Evolutionary conservation across 1,140 invertebrate species (phyloP).

Genomic region (Polypedilum vanderplanki): DNA sequence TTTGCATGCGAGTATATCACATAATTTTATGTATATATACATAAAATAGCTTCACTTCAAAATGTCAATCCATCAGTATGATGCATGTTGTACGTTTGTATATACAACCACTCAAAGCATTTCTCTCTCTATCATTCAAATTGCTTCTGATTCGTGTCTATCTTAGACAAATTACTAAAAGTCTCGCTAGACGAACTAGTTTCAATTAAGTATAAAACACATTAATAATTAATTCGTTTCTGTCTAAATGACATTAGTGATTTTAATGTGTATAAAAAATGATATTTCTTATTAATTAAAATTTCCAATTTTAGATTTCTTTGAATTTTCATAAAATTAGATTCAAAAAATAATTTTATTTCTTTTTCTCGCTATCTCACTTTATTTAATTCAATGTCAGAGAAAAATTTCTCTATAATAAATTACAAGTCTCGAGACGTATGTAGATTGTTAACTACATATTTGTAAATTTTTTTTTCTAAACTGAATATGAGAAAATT

Average conservation of each 20-base stretch:
- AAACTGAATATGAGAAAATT: background rate
- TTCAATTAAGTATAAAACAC: background rate
- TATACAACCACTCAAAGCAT: too few species aligned
- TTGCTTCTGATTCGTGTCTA: conserved; percentile 10
- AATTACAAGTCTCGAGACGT: conserved; percentile 23
- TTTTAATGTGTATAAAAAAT: too few species aligned
- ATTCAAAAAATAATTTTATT: too few species aligned
- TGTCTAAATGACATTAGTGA: background rate
- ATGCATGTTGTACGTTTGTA: background rate
- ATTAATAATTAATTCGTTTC: background rate
- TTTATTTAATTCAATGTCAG: background rate
- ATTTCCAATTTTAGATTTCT: too few species aligned
- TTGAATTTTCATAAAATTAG: too few species aligned
- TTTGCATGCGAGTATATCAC: background rate
- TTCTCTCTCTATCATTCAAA: too few species aligned
- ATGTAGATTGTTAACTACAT: conserved; percentile 10
- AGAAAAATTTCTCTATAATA: conserved; percentile 27
- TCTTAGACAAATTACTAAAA: conserved; percentile 1
- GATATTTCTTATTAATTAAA: too few species aligned
- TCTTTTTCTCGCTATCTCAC: background rate
- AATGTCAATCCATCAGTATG: background rate
- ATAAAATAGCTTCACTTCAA: too few species aligned
- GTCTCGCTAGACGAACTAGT: background rate
- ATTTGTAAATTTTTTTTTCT: conserved; percentile 1
- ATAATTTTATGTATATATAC: background rate